These are phyloP conservation scores for Hoplostethus atlanticus DNA, from an alignment of 2,797 vertebrate species.

Conservation along the genomic window DNA sequence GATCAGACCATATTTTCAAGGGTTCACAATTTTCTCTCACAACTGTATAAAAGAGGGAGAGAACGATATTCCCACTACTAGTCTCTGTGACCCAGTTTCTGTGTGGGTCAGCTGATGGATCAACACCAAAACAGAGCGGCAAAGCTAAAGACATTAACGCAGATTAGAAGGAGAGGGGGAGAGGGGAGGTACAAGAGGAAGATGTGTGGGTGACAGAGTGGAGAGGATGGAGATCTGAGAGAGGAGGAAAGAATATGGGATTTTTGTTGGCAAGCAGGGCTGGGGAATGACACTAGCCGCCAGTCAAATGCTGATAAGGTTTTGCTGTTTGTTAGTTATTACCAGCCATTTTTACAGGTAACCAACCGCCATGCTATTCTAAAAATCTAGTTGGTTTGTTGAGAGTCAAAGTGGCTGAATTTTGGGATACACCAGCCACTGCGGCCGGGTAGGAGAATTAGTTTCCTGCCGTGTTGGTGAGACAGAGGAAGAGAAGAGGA, in stretches of 20 bases:
- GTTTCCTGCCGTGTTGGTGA: neutral
- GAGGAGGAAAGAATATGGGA: neutral
- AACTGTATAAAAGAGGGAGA: conserved; percentile 2
- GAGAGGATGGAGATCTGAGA: conserved; percentile 15
- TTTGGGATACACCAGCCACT: neutral
- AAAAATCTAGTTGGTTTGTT: conserved; percentile 1
- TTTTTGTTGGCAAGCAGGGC: neutral
- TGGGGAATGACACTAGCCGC: neutral
- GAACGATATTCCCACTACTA: conserved; percentile 30
- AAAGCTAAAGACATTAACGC: conserved; percentile 66
- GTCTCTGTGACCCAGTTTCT: conserved; percentile 74
- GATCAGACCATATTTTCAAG: no score
- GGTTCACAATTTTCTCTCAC: no score
- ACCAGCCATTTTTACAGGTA: neutral
- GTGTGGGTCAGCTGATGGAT: conserved; percentile 71
- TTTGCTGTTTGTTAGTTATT: neutral
- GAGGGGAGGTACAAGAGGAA: neutral
- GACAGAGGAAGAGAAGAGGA: neutral
- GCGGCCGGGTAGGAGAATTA: neutral
- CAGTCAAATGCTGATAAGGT: neutral
- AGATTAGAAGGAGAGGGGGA: conserved; percentile 58
- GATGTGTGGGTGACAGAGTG: conserved; percentile 15
- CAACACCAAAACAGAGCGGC: conserved; percentile 58
- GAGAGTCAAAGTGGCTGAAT: neutral
- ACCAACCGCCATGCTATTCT: no score